Base-by-base conservation (phyloP, 1,140 invertebrate genomes). In the Aphaenogaster ashmeadi region DNA sequence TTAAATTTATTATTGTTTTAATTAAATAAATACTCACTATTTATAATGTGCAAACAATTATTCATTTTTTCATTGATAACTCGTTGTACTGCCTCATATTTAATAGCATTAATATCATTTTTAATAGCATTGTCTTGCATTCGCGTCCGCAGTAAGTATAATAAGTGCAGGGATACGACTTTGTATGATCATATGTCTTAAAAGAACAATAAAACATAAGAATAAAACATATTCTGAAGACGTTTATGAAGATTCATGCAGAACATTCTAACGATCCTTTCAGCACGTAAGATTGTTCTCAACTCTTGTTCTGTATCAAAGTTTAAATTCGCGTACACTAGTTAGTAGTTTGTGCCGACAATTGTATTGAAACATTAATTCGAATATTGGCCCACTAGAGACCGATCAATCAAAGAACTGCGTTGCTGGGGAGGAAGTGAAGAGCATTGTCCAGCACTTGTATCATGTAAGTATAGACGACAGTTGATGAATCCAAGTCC, bases 381-480 rank as follows among this genome's bases (percentile, higher is more conserved):
- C 60, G 77, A 62, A 67, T 69, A 90, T 90, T 75, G 89, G 36
- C 79, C 74, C n/a, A 86, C 56, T 54, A 88, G 77, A 79, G 64
- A 75, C n/a, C 6, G n/a, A 21, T 75, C 36, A 58, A 58, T 41
- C 54, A 58, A 87, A 83, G 83, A 18, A 77, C 58, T 89, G 92
- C 81, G 95, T 95, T 83, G 91, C 95, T 50, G 94, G 94, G 18
- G 94, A 94, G 27, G 69, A 91, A 21, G 62, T 87, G 58, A 85
- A 90, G 36, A 90, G 87, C 50, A 95, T 95, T 69, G 78, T 90
- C 52, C 62, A 92, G 41, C 92, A 94, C 75, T 94, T 94, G 60
- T 93, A 94, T 69, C 94, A 94, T 44, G 89, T 94, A 78, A 91
- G 88, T 87, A 77, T 94, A 38, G 54, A 36, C 41, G 2, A 74